Evolutionary conservation across 1,140 invertebrate species (phyloP), one percentile per base, ranked within the genome.

Genomic region (Heterodera schachtii): DNA sequence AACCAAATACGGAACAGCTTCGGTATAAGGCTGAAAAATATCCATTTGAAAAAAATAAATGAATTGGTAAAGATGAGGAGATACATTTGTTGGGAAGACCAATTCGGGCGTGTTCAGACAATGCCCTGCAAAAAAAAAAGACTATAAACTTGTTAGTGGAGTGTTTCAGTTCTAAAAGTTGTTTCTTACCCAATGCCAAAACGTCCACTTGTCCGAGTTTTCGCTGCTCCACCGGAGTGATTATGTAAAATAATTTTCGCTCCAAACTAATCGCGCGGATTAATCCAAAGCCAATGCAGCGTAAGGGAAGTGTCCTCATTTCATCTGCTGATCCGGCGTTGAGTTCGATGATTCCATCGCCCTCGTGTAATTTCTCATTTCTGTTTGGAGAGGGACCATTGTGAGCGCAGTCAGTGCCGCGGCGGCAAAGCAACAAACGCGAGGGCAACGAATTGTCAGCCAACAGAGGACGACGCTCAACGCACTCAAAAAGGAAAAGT

Each of bases 181-280:
- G 16, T 44, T 77, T 21, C 19, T 31, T 47, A 49, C 81, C 82
- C 47, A 83, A 60, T 16, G 82, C 82, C 44, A 83, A 83, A 21
- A 83, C 82, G 57, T 83, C 78, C 4, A 78, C 82, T 73, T 69
- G 73, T 16, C 44, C 11, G 31, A 83, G 70, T 8, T 73, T 19
- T 64, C 75, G 67, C 13, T 57, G 19, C 52, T 83, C 82, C 16
- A 83, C 82, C 19, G 82, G 82, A 5, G 82, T 83, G 8, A 83
- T 84, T 11, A 83, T 67, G 67, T 84, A 84, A 67, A 84, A 84
- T 3, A 83, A 16, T 46, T 78, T 67, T 69, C 67, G 75, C 43
- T 83, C 83, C n/a, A 47, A 19, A 44, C 84, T 75, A 46, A 83
- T 79, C 41, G 82, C 82, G n/a, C 82, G 21, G 69, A 83, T 73